These are phyloP conservation scores for Athetis lepigone DNA, from an alignment of 2,888 invertebrate species.

Conservation along the genomic window DNA sequence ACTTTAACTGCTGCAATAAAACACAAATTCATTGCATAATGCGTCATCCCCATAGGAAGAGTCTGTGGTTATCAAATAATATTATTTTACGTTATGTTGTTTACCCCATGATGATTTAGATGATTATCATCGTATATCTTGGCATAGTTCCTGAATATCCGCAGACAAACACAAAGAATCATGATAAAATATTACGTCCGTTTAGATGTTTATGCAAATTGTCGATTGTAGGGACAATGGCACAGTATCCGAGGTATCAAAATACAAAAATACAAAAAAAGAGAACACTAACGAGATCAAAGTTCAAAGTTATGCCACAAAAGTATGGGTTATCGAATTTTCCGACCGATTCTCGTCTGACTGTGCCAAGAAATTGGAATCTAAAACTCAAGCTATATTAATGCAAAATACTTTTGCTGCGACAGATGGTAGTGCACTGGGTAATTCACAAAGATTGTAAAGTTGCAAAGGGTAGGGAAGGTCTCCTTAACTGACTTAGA, in stretches of 20 bases:
- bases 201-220: constrained; percentile 50
- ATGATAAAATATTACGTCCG: constrained; percentile 49
- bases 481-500: constrained; percentile 35
- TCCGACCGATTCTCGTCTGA: constrained; percentile 46
- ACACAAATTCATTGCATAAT: constrained; percentile 38
- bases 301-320: constrained; percentile 53
- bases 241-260: constrained; percentile 17
- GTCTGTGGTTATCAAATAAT: constrained; percentile 39
- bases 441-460: constrained; percentile 58
- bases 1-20: constrained; percentile 38
- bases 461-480: constrained; percentile 39
- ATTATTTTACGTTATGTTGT: constrained; percentile 51
- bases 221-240: constrained; percentile 29
- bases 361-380: constrained; percentile 63
- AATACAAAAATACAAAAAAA: constrained; percentile 28
- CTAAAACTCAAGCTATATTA: constrained; percentile 62
- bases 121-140: constrained; percentile 59
- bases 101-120: constrained; percentile 65
- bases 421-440: constrained; percentile 49
- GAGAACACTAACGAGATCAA: constrained; percentile 40
- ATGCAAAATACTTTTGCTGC: constrained; percentile 64
- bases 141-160: constrained; percentile 42
- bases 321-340: constrained; percentile 61
- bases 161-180: constrained; percentile 29
- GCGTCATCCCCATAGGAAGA: constrained; percentile 23